Percentiles rank a stretch among this genome's conserved stretches.
Conservation (phyloP, 2,113 vertebrate genomes). For the Neodontobutis hainanensis region DNA sequence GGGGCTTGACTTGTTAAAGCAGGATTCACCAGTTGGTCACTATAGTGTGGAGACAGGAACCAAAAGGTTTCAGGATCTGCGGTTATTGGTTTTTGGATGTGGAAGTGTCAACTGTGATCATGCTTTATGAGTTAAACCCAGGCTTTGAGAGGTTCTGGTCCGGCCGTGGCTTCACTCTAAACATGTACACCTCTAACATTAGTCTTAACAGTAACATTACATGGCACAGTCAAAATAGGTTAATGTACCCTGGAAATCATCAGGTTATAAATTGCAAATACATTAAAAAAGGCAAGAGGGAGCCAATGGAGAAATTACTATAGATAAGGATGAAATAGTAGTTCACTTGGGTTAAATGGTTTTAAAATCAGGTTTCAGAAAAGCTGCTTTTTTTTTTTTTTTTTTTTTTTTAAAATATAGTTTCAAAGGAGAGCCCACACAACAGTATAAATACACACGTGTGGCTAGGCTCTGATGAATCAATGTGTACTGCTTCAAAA, state of each 20-base stretch:
- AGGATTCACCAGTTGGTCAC: conserved; percentile 21
- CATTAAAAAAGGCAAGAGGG: not conserved
- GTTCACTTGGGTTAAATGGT: not conserved
- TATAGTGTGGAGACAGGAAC: not conserved
- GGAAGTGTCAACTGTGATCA: conserved; percentile 14
- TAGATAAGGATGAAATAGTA: not conserved
- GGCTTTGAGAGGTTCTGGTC: conserved; percentile 29
- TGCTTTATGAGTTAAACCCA: conserved; percentile 37
- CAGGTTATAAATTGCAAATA: not conserved
- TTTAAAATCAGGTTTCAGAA: conserved; percentile 1
- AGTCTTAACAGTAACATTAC: conserved; percentile 31
- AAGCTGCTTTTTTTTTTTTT: not conserved
- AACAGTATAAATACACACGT: no score
- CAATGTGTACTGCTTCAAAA: no score
- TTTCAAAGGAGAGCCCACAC: no score
- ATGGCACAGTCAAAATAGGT: conserved; percentile 10
- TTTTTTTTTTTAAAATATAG: no score
- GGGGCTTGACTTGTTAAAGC: conserved; percentile 16
- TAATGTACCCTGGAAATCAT: conserved; percentile 15
- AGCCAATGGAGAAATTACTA: conserved; percentile 6
- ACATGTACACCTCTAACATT: conserved; percentile 23
- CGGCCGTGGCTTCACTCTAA: not conserved
- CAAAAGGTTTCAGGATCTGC: not conserved
- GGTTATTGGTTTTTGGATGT: not conserved
- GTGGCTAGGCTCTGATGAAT: no score